Conservation (phyloP, 1,140 invertebrate species). For the Octopus bimaculoides region DNA sequence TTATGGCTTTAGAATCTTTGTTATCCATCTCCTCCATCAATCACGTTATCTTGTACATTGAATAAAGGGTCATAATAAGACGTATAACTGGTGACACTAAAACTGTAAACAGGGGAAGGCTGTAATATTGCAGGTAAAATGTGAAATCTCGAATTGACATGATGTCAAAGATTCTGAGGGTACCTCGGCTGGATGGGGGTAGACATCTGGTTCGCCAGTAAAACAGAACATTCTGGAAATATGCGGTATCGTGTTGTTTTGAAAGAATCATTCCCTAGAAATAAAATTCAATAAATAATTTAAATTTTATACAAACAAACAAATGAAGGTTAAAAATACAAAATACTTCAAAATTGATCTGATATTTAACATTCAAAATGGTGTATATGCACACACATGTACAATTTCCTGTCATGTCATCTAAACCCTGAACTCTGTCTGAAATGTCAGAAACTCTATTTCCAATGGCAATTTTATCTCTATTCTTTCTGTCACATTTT, state of each 20-base stretch:
- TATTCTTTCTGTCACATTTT: too few relatives aligned
- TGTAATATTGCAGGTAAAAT: constrained; percentile 50
- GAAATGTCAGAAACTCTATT: too few relatives aligned
- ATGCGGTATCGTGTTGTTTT: constrained; percentile 32
- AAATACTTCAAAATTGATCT: too few relatives aligned
- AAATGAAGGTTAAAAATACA: background rate
- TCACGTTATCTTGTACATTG: constrained; percentile 27
- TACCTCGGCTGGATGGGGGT: constrained; percentile 35
- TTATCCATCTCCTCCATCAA: too few relatives aligned
- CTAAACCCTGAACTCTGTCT: too few relatives aligned
- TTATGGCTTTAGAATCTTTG: too few relatives aligned
- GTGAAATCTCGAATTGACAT: constrained; percentile 39
- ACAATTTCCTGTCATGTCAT: too few relatives aligned
- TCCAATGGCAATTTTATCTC: too few relatives aligned
- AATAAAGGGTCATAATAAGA: constrained; percentile 37
- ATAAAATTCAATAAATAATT: constrained; percentile 6
- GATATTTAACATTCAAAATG: too few relatives aligned
- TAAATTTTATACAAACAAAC: constrained; percentile 3
- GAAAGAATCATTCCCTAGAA: constrained; percentile 41
- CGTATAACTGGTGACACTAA: constrained; percentile 43
- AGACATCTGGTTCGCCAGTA: constrained; percentile 45
- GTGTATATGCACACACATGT: too few relatives aligned
- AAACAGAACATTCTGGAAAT: constrained; percentile 29
- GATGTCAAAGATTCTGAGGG: constrained; percentile 39
- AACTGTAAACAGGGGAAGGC: constrained; percentile 44